Conservation (phyloP, 2,888 invertebrate genomes). For the Leucania comma region DNA sequence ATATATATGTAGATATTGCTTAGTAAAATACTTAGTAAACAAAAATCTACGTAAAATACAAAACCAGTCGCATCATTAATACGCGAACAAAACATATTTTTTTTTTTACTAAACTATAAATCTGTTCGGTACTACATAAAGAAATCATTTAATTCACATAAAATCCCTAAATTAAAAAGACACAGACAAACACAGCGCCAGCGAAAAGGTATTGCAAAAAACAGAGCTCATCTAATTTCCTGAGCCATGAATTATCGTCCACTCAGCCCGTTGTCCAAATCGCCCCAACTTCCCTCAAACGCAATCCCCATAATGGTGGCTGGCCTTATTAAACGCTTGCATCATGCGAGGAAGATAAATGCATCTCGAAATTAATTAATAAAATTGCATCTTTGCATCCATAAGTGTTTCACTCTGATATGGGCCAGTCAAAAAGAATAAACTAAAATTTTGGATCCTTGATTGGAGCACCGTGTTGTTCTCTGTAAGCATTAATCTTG, state of each 20-base stretch:
- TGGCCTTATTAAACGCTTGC: constrained; percentile 84
- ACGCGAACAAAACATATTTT: background rate
- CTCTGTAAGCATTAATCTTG: constrained; percentile 62
- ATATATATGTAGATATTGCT: no score
- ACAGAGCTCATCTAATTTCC: constrained; percentile 57
- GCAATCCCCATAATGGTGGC: constrained; percentile 79
- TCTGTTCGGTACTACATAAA: constrained; percentile 4
- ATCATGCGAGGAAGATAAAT: constrained; percentile 87
- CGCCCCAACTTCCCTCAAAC: constrained; percentile 76
- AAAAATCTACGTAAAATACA: no score
- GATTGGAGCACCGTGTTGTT: constrained; percentile 71
- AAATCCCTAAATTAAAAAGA: constrained; percentile 42
- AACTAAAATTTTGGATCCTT: constrained; percentile 69
- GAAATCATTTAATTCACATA: constrained; percentile 19
- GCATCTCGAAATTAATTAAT: constrained; percentile 88
- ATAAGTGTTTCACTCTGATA: constrained; percentile 73
- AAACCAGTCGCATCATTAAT: background rate
- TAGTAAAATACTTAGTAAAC: no score
- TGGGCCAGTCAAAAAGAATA: constrained; percentile 69
- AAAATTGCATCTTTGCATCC: constrained; percentile 86
- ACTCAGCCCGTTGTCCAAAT: constrained; percentile 69
- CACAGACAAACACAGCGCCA: constrained; percentile 33
- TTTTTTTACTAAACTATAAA: constrained; percentile 8
- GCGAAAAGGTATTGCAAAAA: constrained; percentile 58
- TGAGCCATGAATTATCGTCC: constrained; percentile 69